Evolutionary conservation across 2,888 invertebrate genomes (phyloP).

Genomic region (Esperia sulphurella): DNA sequence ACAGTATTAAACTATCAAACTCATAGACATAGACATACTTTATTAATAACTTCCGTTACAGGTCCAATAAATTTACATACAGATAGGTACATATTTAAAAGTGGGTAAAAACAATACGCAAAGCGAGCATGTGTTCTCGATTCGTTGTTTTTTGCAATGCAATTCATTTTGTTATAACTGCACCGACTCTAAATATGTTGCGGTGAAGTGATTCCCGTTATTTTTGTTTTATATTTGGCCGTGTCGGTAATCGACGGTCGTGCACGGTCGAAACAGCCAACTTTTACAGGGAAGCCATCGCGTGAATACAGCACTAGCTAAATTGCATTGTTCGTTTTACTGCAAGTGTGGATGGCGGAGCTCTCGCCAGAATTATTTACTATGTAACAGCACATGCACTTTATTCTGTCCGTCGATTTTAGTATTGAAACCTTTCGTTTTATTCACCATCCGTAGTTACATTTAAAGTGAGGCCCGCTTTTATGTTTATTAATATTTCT

Average conservation of each 20-base stretch:
- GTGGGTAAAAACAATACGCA: constrained; percentile 4
- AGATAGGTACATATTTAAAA: background rate
- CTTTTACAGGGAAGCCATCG: constrained; percentile 57
- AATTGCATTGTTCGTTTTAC: constrained; percentile 77
- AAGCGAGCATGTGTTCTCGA: constrained; percentile 17
- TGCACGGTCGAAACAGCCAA: constrained; percentile 38
- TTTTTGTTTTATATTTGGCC: constrained; percentile 38
- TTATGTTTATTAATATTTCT: background rate
- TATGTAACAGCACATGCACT: constrained; percentile 70
- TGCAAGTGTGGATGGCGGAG: constrained; percentile 65
- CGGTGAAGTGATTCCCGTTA: constrained; percentile 30
- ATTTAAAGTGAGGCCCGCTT: constrained; percentile 2
- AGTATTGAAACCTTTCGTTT: constrained; percentile 57
- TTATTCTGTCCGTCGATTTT: constrained; percentile 63
- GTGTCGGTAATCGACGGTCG: constrained; percentile 41
- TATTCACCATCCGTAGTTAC: constrained; percentile 22
- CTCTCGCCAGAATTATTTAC: constrained; percentile 73
- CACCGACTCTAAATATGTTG: constrained; percentile 29
- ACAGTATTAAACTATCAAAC: too few relatives aligned
- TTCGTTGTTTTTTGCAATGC: constrained; percentile 18
- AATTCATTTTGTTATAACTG: constrained; percentile 23
- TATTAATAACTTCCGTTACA: too few relatives aligned
- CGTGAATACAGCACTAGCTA: constrained; percentile 66
- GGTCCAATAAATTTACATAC: too few relatives aligned
- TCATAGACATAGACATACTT: background rate